Evolutionary conservation across 2,113 vertebrate species (phyloP), one percentile per base, ranked within the genome.

Genomic region (Myiozetetes cayanensis): DNA sequence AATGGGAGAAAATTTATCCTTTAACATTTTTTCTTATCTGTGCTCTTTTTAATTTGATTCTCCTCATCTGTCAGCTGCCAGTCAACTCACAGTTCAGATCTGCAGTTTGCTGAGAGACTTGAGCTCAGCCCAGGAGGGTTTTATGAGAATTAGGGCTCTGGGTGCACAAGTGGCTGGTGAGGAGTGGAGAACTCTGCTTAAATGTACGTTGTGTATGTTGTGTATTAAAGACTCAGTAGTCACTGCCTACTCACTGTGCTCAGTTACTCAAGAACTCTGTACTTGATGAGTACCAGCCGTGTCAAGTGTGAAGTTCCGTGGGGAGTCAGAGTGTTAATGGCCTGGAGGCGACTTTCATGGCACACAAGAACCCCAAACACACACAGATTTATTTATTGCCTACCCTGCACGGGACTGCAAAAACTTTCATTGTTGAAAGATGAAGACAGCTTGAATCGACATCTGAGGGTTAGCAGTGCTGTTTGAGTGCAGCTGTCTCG

Each of bases 141-240:
- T 67, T 31, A 6, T 43, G 56, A 63, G 44, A 71, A 20, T 11
- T 31, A 15, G 43, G 23, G 47, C 41, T 85, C 27, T 65, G 58
- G 23, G 55, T 35, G 14, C 39, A 33, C 53, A 31, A n/a, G 46
- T 44, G 49, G 14, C 74, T 61, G 17, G 6, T 66, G 67, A 46
- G 50, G 76, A 76, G 33, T 3, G 53, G 44, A 78, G 77, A 72
- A 5, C 53, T 39, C 20, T 44, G 56, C 53, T 49, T n/a, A 14
- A 31, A 37, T 9, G 15, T 9, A 7, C 17, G 1, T 41, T 41
- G 12, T 1, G 2, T 56, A 0, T 10, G n/a, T 12, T 43, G 39
- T 35, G 18, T 8, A 2, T 59, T 63, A 27, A 61, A 50, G 46
- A 43, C 44, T 28, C 2, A 2, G 44, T 4, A 27, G 27, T 27